These are phyloP conservation scores for Microchrysa polita DNA, from an alignment of 2,888 invertebrate genomes.

Conservation along the genomic window DNA sequence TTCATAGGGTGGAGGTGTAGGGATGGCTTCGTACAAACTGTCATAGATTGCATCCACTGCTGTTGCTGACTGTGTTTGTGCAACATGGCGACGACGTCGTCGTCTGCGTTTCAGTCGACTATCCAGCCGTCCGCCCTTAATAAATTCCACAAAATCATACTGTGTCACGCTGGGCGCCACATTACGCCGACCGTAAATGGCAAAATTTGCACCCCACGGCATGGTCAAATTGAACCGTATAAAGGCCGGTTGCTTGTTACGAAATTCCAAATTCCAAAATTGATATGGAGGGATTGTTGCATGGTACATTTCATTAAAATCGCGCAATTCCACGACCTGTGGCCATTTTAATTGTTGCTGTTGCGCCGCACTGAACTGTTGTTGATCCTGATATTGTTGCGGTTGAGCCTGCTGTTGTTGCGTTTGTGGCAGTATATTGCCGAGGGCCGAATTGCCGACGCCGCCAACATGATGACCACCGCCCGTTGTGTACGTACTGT, in stretches of 20 bases:
- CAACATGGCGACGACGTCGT: slow-evolving; percentile 51
- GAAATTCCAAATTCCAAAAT: slow-evolving; percentile 93
- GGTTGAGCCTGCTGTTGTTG: slow-evolving; percentile 61
- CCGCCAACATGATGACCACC: slow-evolving; percentile 31
- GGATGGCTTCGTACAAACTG: slow-evolving; percentile 43
- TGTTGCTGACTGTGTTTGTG: no score
- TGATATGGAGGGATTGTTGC: slow-evolving; percentile 89
- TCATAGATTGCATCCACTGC: slow-evolving; percentile 47
- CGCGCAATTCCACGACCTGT: slow-evolving; percentile 82
- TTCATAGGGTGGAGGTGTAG: slow-evolving; percentile 41
- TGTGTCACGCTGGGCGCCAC: slow-evolving; percentile 96
- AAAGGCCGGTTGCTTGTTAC: slow-evolving; percentile 89
- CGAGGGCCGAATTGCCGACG: slow-evolving; percentile 34
- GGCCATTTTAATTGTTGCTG: slow-evolving; percentile 79
- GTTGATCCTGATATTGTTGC: slow-evolving; percentile 64
- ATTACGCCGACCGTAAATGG: slow-evolving; percentile 93
- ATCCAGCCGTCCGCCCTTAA: slow-evolving; percentile 85
- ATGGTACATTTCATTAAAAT: slow-evolving; percentile 84
- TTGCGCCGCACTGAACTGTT: slow-evolving; percentile 67
- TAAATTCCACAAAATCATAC: slow-evolving; percentile 96
- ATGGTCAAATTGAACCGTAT: slow-evolving; percentile 89
- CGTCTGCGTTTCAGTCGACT: slow-evolving; percentile 73
- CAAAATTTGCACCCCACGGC: slow-evolving; percentile 94
- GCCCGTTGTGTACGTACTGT: slow-evolving; percentile 68
- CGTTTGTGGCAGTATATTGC: slow-evolving; percentile 61